Conservation (phyloP, 2,888 invertebrate species). For the Mimumesa dahlbomi region DNA sequence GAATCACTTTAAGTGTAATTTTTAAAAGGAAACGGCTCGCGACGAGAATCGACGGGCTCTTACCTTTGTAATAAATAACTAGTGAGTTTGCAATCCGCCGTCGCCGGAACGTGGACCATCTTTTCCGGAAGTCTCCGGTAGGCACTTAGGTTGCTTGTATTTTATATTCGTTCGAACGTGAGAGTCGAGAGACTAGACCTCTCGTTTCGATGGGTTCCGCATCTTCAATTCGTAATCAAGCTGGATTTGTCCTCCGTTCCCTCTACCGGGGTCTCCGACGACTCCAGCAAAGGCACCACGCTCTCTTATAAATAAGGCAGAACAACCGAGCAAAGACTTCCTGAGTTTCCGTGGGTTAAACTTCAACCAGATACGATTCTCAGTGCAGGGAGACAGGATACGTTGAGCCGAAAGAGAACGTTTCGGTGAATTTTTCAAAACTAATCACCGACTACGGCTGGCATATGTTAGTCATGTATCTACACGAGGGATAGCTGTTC, state of each 20-base stretch:
- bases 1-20: no score
- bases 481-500: no score
- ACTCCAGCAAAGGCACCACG: conserved; percentile 14
- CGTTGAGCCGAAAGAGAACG: not conserved
- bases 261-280: conserved; percentile 22
- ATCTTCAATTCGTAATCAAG: conserved; percentile 69
- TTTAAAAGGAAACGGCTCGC: no score
- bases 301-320: conserved; percentile 48
- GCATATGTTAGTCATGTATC: no score
- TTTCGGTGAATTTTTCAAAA: not conserved
- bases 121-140: no score
- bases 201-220: conserved; percentile 29
- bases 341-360: not conserved
- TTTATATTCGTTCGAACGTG: conserved; percentile 37
- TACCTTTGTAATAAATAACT: no score
- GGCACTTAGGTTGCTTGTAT: conserved; percentile 43
- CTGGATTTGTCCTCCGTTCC: conserved; percentile 55
- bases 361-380: not conserved
- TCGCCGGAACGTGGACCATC: no score
- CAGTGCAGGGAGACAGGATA: not conserved
- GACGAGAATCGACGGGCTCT: no score
- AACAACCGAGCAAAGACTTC: conserved; percentile 26
- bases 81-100: no score
- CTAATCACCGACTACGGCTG: not conserved
- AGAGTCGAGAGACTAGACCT: no score